Conservation (phyloP, 2,797 vertebrate species). For the Sebastiscus tertius region DNA sequence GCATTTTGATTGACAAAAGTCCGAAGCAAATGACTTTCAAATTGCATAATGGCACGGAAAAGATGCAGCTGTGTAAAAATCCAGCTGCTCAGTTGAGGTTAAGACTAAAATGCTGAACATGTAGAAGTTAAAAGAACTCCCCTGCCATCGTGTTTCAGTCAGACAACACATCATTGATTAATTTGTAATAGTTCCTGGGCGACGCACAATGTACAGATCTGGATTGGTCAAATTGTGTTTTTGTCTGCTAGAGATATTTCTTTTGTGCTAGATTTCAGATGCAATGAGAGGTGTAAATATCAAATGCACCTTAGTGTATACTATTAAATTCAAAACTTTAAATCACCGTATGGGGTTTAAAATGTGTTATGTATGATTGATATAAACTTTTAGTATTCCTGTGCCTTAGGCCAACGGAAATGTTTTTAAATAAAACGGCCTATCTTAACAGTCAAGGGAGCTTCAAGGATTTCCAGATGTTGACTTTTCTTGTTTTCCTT, state of each 20-base stretch:
- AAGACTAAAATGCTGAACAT: conserved; percentile 18
- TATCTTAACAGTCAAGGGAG: conserved; percentile 80
- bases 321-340: conserved; percentile 70
- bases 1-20: conserved; percentile 23
- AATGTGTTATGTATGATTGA: conserved; percentile 75
- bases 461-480: conserved; percentile 75
- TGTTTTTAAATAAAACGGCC: conserved; percentile 84
- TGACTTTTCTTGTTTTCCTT: conserved; percentile 73
- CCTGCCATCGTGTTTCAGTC: conserved; percentile 29
- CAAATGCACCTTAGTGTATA: conserved; percentile 73
- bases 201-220: conserved; percentile 79
- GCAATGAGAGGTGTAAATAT: conserved; percentile 73
- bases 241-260: conserved; percentile 55
- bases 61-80: conserved; percentile 17
- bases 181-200: conserved; percentile 59
- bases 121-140: conserved; percentile 18
- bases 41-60: conserved; percentile 20
- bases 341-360: conserved; percentile 71
- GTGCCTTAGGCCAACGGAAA: conserved; percentile 87
- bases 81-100: conserved; percentile 27
- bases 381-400: conserved; percentile 84
- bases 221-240: conserved; percentile 56
- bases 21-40: conserved; percentile 1
- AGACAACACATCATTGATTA: conserved; percentile 18
- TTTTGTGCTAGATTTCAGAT: conserved; percentile 71